Conservation (phyloP, 2,113 vertebrate species). For the Nesoenas mayeri region DNA sequence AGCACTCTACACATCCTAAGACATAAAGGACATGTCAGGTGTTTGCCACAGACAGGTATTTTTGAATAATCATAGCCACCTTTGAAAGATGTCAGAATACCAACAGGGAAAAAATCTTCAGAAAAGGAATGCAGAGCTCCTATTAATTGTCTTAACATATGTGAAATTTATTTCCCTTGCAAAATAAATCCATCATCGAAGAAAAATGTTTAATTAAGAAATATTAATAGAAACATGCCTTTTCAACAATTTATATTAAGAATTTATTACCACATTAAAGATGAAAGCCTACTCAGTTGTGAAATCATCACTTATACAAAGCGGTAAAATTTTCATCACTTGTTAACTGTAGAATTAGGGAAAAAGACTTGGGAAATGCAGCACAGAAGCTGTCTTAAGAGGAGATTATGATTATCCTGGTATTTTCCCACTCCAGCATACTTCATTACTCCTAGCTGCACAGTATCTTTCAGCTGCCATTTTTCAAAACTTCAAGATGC, state of each 20-base stretch:
- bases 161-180: conserved; percentile 9
- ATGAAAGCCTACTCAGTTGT: conserved; percentile 8
- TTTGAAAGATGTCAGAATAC: not conserved
- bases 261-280: not conserved
- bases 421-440: not conserved
- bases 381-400: not conserved
- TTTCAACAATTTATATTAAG: conserved; percentile 27
- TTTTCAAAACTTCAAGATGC: not conserved
- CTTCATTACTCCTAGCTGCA: not conserved
- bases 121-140: not conserved
- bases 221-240: conserved; percentile 37
- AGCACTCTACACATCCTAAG: not conserved
- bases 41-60: not conserved
- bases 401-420: not conserved
- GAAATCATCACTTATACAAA: not conserved
- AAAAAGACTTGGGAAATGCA: not conserved
- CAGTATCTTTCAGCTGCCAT: not conserved
- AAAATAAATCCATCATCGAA: conserved; percentile 24
- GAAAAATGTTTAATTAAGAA: conserved; percentile 51
- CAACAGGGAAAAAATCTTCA: not conserved
- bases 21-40: not conserved
- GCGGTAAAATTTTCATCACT: not conserved
- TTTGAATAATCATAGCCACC: not conserved
- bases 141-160: not conserved
- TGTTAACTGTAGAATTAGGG: not conserved